Conservation (phyloP, 2,797 vertebrate genomes). For the Sebastes minor region DNA sequence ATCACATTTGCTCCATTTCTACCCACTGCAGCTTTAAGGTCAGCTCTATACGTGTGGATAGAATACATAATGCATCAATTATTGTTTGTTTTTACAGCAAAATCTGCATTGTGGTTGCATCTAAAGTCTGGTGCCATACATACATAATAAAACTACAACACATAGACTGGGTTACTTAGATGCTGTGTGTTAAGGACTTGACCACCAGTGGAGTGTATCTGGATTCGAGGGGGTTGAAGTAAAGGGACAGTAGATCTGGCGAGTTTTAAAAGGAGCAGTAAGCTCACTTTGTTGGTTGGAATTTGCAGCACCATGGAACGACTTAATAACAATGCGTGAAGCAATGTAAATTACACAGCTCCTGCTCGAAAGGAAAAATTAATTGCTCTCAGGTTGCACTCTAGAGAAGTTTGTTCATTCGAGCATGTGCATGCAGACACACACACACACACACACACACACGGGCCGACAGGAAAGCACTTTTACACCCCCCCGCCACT, state of each 20-base stretch:
- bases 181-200: background rate
- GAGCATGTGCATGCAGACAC: slow-evolving; percentile 20
- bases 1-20: no score
- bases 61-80: background rate
- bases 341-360: slow-evolving; percentile 80
- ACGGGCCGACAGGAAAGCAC: slow-evolving; percentile 1
- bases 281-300: slow-evolving; percentile 73
- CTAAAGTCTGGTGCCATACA: background rate
- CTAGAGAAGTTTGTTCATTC: slow-evolving; percentile 64
- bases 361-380: slow-evolving; percentile 74
- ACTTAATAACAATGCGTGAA: slow-evolving; percentile 81
- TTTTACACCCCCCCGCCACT: slow-evolving; percentile 15
- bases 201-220: slow-evolving; percentile 24
- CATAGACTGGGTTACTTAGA: background rate
- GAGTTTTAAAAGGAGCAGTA: slow-evolving; percentile 63
- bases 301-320: slow-evolving; percentile 74
- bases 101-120: slow-evolving; percentile 4
- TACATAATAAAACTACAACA: slow-evolving; percentile 5
- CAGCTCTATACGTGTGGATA: background rate
- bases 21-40: background rate
- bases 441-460: background rate
- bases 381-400: slow-evolving; percentile 80
- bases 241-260: slow-evolving; percentile 65
- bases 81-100: background rate
- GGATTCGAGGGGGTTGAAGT: slow-evolving; percentile 33